Base-by-base conservation (phyloP, 2,113 vertebrate species). In the Psittacara wagleri region DNA sequence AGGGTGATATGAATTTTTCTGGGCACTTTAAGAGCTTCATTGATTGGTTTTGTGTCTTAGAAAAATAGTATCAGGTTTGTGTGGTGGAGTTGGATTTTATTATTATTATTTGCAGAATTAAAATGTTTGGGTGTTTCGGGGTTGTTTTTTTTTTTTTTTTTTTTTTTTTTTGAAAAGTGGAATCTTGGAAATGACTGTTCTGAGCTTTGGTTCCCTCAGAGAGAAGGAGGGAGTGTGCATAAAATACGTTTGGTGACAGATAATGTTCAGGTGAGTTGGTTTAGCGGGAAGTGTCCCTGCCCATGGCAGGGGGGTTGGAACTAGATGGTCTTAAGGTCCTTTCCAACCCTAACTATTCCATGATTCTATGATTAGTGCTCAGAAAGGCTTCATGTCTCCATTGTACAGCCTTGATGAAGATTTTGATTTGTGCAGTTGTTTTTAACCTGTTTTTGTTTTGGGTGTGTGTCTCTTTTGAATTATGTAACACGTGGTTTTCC, bases 401-500 rank as follows among this genome's bases (percentile, higher is more conserved):
- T 54, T 93, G 52, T 96, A 54, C 35, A 80, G 77, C 86, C 83
- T 94, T 52, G 92, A 76, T 72, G 62, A 91, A 88, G n/a, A 88
- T 83, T 97, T 97, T 91, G 84, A 83, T 52, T 94, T 97, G 91
- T 96, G 86, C 86, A 64, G 91, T 92, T 97, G 85, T 96, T 97
- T 96, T 97, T 91, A 86, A 96, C 68, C 75, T 98, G 88, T 76
- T 97, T 92, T 97, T 92, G 94, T 94, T 96, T 88, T 57, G 87
- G 90, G 91, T 91, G 93, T 90, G 94, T 96, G 83, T 82, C 23
- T 97, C 84, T 94, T 84, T 84, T 97, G 95, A 96, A 98, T 97
- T 97, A 88, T 98, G 98, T 98, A 98, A 97, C 92, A 85, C 49
- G 66, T 97, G 96, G 91, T 97, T 98, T 97, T 97, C 89, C 76